phyloP scores from a whole-genome alignment of 2,888 invertebrate species.

The Metalampra italica region DNA sequence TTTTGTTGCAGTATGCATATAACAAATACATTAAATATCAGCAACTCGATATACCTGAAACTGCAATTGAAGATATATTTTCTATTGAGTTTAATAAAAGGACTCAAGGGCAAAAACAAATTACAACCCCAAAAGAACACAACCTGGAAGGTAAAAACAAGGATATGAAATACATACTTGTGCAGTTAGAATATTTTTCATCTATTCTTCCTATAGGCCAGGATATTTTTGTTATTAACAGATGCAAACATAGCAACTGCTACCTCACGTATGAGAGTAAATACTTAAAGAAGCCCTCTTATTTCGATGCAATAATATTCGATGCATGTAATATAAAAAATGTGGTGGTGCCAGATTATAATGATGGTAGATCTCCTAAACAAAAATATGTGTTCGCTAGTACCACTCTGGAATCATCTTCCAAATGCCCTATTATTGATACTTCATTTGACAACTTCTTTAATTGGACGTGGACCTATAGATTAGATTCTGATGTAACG shows the following conservation, averaged over 20 bases:
- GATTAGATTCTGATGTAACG: constrained; percentile 23
- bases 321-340: too few relatives aligned
- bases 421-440: constrained; percentile 25
- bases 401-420: constrained; percentile 30
- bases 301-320: constrained; percentile 37
- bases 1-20: too few relatives aligned
- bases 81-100: too few relatives aligned
- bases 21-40: too few relatives aligned
- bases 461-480: constrained; percentile 34
- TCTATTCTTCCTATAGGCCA: too few relatives aligned
- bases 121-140: too few relatives aligned
- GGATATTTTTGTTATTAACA: not conserved
- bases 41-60: too few relatives aligned
- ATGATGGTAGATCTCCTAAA: constrained; percentile 5
- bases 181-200: too few relatives aligned
- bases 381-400: constrained; percentile 32
- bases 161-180: too few relatives aligned
- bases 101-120: too few relatives aligned
- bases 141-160: too few relatives aligned
- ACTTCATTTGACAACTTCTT: constrained; percentile 25
- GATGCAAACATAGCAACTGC: constrained; percentile 14
- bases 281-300: constrained; percentile 16
- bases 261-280: constrained; percentile 16
- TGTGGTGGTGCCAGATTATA: not conserved
- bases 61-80: too few relatives aligned